These are phyloP conservation scores for Poicephalus gulielmi DNA, from an alignment of 2,113 vertebrate genomes.

Conservation along the genomic window DNA sequence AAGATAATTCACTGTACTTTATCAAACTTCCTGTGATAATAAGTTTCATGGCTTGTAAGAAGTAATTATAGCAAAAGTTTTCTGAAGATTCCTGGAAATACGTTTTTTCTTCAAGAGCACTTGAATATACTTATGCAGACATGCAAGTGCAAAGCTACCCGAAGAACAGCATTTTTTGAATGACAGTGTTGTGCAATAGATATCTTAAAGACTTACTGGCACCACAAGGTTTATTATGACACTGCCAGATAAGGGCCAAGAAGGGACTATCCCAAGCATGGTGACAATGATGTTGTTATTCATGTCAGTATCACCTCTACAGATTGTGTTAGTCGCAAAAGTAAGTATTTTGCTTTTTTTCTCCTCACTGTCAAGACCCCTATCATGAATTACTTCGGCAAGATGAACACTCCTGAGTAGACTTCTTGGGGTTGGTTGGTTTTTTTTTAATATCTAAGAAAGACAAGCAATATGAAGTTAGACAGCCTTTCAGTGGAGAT, in stretches of 20 bases:
- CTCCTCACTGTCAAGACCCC: neutral
- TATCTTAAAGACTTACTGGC: neutral
- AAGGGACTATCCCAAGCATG: neutral
- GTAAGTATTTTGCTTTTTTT: neutral
- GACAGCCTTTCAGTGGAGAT: neutral
- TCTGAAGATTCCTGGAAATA: slow-evolving; percentile 36
- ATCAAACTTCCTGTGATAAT: neutral
- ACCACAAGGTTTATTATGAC: neutral
- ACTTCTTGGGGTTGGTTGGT: neutral
- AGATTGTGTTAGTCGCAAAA: neutral
- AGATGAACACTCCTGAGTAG: neutral
- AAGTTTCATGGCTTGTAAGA: neutral
- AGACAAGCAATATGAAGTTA: neutral
- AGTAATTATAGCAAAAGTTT: neutral
- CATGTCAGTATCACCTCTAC: neutral
- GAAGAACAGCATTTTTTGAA: neutral
- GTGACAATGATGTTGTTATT: neutral
- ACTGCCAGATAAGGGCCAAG: neutral
- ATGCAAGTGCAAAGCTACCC: neutral
- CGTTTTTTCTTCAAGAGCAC: neutral
- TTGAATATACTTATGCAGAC: neutral
- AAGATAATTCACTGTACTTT: neutral
- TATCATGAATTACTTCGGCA: neutral
- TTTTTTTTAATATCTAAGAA: neutral
- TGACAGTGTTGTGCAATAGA: neutral